These are phyloP conservation scores for Copidosoma aretas DNA, from an alignment of 2,888 invertebrate genomes.

Conservation along the genomic window DNA sequence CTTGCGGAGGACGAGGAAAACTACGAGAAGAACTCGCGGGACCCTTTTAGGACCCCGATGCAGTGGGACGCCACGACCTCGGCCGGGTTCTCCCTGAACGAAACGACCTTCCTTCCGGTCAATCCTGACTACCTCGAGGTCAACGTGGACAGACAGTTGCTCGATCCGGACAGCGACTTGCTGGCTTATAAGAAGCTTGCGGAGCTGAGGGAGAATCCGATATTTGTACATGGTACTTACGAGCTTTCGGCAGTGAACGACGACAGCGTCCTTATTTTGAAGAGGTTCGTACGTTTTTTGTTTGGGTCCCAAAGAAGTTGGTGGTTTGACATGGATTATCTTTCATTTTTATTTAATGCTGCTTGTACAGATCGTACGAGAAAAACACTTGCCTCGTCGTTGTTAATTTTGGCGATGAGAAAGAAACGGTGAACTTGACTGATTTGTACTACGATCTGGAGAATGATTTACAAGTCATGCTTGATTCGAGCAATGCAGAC, in stretches of 20 bases:
- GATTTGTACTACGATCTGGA: constrained; percentile 45
- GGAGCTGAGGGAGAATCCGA: constrained; percentile 45
- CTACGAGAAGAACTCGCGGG: constrained; percentile 46
- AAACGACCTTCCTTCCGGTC: constrained; percentile 47
- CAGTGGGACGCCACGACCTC: constrained; percentile 55
- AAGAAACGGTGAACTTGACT: constrained; percentile 46
- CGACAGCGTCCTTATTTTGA: constrained; percentile 47
- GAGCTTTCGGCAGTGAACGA: constrained; percentile 47
- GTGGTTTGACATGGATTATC: background rate
- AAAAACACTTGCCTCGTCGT: constrained; percentile 47
- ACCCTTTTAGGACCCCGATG: constrained; percentile 58
- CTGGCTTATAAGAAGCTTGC: constrained; percentile 47
- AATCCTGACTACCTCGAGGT: constrained; percentile 45
- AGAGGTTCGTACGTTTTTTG: constrained; percentile 44
- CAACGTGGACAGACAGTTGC: constrained; percentile 48
- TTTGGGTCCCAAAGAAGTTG: background rate
- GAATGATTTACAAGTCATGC: constrained; percentile 44
- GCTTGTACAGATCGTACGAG: constrained; percentile 44
- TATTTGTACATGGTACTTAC: constrained; percentile 50
- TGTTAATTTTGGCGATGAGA: constrained; percentile 47
- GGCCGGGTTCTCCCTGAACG: constrained; percentile 52
- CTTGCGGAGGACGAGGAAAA: constrained; percentile 34
- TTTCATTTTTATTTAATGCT: background rate
- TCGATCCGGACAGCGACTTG: constrained; percentile 44
- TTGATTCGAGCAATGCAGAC: constrained; percentile 48